Evolutionary conservation across 1,140 invertebrate species (phyloP).

Genomic region (Drosophila gunungcola): DNA sequence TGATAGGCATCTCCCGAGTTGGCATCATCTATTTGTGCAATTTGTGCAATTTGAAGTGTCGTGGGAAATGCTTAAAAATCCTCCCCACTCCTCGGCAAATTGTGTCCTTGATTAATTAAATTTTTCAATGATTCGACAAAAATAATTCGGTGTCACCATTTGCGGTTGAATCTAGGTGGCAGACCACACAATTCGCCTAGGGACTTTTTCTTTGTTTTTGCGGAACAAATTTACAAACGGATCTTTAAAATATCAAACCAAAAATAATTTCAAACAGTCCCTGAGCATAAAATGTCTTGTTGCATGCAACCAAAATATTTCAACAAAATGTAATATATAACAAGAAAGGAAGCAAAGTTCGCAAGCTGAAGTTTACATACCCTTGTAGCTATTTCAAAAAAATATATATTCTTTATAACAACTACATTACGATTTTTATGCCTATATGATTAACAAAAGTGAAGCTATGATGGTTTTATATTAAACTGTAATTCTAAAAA

Average conservation of each 20-base stretch:
- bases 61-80: constrained; percentile 47
- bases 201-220: not conserved
- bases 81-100: not conserved
- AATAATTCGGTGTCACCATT: constrained; percentile 14
- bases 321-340: too few species aligned
- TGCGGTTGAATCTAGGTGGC: constrained; percentile 28
- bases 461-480: too few species aligned
- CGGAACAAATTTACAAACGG: constrained; percentile 15
- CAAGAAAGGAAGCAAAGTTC: too few species aligned
- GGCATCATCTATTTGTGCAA: constrained; percentile 51
- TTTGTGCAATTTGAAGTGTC: constrained; percentile 67
- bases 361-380: too few species aligned
- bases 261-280: not conserved
- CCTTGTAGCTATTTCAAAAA: too few species aligned
- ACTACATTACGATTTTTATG: too few species aligned
- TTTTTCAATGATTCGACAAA: constrained; percentile 48
- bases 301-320: too few species aligned
- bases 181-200: constrained; percentile 61
- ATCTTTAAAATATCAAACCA: not conserved
- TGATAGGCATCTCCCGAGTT: constrained; percentile 52
- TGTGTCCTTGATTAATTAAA: constrained; percentile 60
- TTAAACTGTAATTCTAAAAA: too few species aligned
- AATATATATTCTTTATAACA: too few species aligned
- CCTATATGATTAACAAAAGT: too few species aligned
- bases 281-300: too few species aligned